Evolutionary conservation across 1,140 invertebrate genomes (phyloP), one percentile per base, ranked within the genome.

Genomic region (Euura lappo): DNA sequence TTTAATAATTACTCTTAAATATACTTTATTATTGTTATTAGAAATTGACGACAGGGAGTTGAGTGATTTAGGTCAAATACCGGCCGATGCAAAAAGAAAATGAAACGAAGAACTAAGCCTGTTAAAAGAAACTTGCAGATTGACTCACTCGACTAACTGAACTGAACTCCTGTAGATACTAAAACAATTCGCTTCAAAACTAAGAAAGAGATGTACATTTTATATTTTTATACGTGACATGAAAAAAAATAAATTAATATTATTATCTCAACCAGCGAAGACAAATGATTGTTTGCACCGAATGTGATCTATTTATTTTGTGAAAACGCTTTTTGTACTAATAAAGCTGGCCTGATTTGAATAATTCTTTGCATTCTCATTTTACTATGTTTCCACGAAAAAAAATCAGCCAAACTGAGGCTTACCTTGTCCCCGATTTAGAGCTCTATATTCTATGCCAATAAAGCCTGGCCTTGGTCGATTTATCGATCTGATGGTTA

Each of bases 261-360:
- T 10, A 64, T 68, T 42, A 28, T 68, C 66, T 68, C 4, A 68
- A 10, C 66, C 28, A 68, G 66, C 8, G 8, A 42, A 68, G 66
- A 68, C 66, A 68, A 68, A 28, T 68, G 28, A 28, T n/a, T 42
- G 13, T 44, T 68, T 68, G 4, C 13, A 74, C 71, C 72, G 71
- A 79, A 77, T 84, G 79, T 86, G 85, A 87, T 80, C 86, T 88
- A 88, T 88, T 88, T 88, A 88, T 87, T 87, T 85, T 87, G 81
- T 88, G 86, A 88, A 86, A 72, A 85, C 75, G 84, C 85, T 84
- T 88, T 87, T 87, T 86, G 78, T 88, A 87, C 84, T 84, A 87
- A 87, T 87, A 87, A 87, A 87, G 77, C 77, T 79, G 84, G 73
- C 85, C 75, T 71, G 79, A 82, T 82, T 72, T 77, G 75, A 77